A percentile compares a stretch with the other conserved stretches of the same genome.
Evolutionary conservation across 2,888 invertebrate genomes (phyloP).

Genomic region (Dendrolimus houi): DNA sequence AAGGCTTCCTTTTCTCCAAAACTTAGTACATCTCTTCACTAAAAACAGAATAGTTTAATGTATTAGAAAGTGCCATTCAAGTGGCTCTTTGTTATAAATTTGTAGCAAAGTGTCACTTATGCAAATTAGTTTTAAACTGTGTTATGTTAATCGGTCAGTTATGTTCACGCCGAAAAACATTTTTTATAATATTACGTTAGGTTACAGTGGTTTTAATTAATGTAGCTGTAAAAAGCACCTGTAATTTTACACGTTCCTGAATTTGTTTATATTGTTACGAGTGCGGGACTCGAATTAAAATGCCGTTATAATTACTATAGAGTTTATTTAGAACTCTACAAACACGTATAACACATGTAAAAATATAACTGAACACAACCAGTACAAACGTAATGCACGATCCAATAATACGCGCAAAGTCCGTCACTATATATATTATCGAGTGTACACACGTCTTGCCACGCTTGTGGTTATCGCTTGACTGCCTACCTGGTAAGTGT

Average conservation of each 20-base stretch:
- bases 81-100: background rate
- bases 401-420: too few relatives aligned
- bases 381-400: too few relatives aligned
- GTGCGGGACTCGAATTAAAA: too few relatives aligned
- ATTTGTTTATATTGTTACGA: too few relatives aligned
- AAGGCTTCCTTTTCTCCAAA: background rate
- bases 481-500: too few relatives aligned
- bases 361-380: too few relatives aligned
- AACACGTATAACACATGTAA: too few relatives aligned
- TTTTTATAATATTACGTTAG: background rate
- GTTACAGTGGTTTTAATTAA: background rate
- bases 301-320: too few relatives aligned
- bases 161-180: background rate
- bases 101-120: background rate
- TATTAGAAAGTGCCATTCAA: background rate
- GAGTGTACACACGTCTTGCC: too few relatives aligned
- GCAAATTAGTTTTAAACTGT: background rate
- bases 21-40: background rate
- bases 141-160: background rate
- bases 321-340: too few relatives aligned
- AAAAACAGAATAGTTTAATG: background rate
- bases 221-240: background rate
- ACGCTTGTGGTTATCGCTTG: too few relatives aligned
- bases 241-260: background rate
- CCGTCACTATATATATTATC: too few relatives aligned